phyloP scores from a whole-genome alignment of 2,113 vertebrate species.

The Osmerus mordax region DNA sequence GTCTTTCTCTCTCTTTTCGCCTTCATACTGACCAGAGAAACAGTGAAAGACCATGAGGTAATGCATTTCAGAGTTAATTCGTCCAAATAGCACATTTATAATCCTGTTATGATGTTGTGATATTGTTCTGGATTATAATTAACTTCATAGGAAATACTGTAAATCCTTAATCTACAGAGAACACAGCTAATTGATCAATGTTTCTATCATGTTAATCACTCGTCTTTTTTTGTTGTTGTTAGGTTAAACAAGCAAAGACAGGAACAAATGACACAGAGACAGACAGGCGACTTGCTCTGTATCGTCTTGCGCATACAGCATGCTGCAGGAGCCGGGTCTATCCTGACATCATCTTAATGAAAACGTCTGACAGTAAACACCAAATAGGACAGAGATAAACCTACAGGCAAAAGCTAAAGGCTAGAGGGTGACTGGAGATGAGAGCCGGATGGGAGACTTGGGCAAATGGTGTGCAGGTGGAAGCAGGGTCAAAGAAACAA shows the following conservation, averaged over 20 bases:
- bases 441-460: background rate
- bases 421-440: background rate
- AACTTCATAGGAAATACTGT: no score
- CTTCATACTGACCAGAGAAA: background rate
- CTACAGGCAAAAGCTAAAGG: slow-evolving; percentile 3
- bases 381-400: slow-evolving; percentile 41
- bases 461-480: background rate
- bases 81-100: no score
- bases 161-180: no score
- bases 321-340: slow-evolving; percentile 49
- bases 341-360: slow-evolving; percentile 73
- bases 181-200: no score
- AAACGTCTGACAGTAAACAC: slow-evolving; percentile 56
- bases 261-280: slow-evolving; percentile 6
- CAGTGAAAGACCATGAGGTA: no score
- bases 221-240: slow-evolving; percentile 10
- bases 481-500: slow-evolving; percentile 28
- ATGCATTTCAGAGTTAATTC: no score
- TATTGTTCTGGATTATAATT: no score
- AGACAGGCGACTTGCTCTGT: slow-evolving; percentile 10
- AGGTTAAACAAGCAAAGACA: slow-evolving; percentile 7
- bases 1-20: background rate
- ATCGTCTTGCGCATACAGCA: slow-evolving; percentile 50
- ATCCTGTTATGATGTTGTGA: no score
- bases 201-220: slow-evolving; percentile 6